Evolutionary conservation across 2,888 invertebrate species (phyloP).

Genomic region (Tetragonisca angustula): DNA sequence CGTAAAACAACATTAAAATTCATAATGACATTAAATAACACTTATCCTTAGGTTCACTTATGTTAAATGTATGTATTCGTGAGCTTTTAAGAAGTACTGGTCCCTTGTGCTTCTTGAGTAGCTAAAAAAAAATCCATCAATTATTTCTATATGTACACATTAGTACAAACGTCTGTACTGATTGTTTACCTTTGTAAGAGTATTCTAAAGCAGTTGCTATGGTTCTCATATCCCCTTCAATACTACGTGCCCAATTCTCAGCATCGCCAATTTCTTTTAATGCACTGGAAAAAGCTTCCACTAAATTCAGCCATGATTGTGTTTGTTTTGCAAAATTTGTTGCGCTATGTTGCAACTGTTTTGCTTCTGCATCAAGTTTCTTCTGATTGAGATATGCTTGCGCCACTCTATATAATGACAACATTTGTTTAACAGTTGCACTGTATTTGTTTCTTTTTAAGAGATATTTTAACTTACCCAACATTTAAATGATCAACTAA

Average conservation of each 20-base stretch:
- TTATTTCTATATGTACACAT: not conserved
- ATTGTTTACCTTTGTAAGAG: conserved; percentile 90
- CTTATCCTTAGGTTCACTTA: not conserved
- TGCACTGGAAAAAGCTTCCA: conserved; percentile 94
- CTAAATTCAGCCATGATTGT: conserved; percentile 97
- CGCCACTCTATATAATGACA: conserved; percentile 90
- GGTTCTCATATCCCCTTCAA: conserved; percentile 97
- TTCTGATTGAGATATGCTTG: conserved; percentile 99
- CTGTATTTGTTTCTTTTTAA: not conserved
- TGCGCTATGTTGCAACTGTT: conserved; percentile 96
- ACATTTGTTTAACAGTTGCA: conserved; percentile 13
- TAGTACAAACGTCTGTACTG: not conserved
- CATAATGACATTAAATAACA: conserved; percentile 24
- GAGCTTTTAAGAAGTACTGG: conserved; percentile 44
- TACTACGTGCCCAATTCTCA: conserved; percentile 98
- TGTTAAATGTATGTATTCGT: conserved; percentile 1
- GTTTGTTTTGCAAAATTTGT: conserved; percentile 98
- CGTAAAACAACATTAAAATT: conserved; percentile 24
- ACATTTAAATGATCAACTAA: conserved; percentile 99
- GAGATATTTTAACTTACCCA: conserved; percentile 88
- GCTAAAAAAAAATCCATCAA: conserved; percentile 66
- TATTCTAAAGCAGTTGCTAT: conserved; percentile 96
- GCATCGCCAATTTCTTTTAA: conserved; percentile 99
- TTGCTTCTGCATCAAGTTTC: conserved; percentile 98
- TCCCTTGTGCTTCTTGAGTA: conserved; percentile 75